phyloP scores from a whole-genome alignment of 2,113 vertebrate genomes.

The Calcarius ornatus region DNA sequence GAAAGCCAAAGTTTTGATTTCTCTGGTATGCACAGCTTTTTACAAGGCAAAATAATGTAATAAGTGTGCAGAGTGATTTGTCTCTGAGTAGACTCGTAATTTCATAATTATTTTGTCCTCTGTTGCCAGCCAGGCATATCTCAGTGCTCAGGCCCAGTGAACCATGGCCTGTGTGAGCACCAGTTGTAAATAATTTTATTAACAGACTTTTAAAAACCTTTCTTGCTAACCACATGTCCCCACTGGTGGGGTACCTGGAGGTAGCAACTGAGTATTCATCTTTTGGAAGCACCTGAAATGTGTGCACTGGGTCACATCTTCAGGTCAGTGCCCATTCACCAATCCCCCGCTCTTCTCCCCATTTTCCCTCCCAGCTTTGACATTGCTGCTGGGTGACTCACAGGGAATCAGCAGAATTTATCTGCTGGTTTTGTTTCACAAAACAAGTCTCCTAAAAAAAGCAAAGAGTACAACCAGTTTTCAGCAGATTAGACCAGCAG shows the following conservation, averaged over 20 bases:
- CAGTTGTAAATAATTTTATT: not conserved
- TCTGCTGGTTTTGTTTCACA: not conserved
- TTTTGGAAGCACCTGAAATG: not conserved
- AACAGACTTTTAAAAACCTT: not conserved
- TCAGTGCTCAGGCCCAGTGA: not conserved
- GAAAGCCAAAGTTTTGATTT: not conserved
- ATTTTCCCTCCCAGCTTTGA: not conserved
- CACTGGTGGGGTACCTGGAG: not conserved
- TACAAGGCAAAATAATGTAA: not conserved
- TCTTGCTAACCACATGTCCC: not conserved
- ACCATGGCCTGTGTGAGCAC: not conserved
- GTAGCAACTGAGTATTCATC: not conserved
- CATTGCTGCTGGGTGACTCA: not conserved
- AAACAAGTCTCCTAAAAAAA: not conserved
- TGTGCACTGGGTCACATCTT: not conserved
- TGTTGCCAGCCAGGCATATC: not conserved
- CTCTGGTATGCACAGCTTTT: not conserved
- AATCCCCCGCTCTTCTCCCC: rapidly evolving
- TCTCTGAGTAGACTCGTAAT: not conserved
- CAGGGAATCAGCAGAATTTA: not conserved
- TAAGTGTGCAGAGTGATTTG: not conserved
- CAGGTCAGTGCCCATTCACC: not conserved
- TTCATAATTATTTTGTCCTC: not conserved
- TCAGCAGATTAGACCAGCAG: not conserved
- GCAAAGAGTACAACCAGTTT: not conserved